A percentile compares a stretch with the other conserved stretches of the same genome.
Conservation (phyloP, 2,888 invertebrate genomes). For the Lymantria monacha region DNA sequence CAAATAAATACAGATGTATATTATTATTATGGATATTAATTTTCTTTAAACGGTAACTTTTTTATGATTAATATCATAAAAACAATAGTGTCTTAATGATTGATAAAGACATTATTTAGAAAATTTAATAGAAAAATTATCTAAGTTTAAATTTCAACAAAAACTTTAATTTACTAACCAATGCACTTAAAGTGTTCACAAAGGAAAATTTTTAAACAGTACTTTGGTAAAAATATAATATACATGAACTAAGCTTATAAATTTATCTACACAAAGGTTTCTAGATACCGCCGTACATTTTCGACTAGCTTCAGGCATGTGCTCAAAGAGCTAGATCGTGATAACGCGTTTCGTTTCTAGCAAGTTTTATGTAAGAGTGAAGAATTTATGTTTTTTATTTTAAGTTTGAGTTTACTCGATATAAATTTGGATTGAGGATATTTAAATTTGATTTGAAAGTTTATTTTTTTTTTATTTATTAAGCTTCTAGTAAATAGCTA, state of each 20-base stretch:
- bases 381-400: conserved; percentile 30
- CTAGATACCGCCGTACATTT: conserved; percentile 52
- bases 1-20: too few species aligned
- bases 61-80: too few species aligned
- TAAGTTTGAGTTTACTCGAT: conserved; percentile 9
- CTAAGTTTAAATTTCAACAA: not conserved
- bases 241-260: conserved; percentile 30
- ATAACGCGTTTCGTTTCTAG: conserved; percentile 52
- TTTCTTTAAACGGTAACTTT: too few species aligned
- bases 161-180: conserved; percentile 11
- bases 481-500: too few species aligned
- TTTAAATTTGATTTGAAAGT: conserved; percentile 7
- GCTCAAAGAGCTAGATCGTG: conserved; percentile 70
- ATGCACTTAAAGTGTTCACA: conserved; percentile 19
- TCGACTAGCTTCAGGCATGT: conserved; percentile 48
- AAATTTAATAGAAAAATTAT: not conserved
- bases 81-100: too few species aligned
- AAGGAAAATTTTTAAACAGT: conserved; percentile 14
- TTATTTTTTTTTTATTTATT: not conserved
- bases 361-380: conserved; percentile 37
- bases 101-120: too few species aligned
- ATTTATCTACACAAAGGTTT: conserved; percentile 43
- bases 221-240: not conserved
- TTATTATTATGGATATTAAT: too few species aligned
- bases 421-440: not conserved